phyloP scores from a whole-genome alignment of 2,888 invertebrate species.

The Cinara cedri region DNA sequence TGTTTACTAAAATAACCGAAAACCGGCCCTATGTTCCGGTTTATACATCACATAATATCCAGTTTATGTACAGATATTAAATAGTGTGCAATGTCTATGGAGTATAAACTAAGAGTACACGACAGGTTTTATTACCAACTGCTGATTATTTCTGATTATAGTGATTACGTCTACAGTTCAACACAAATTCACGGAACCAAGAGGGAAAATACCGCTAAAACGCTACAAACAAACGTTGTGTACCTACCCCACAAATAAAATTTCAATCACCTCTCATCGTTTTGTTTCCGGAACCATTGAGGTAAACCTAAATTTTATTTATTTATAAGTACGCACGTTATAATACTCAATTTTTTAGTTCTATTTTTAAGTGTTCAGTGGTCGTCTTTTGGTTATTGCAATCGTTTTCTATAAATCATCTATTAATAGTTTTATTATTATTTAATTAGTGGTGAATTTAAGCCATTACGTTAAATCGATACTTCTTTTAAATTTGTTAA shows the following conservation, averaged over 20 bases:
- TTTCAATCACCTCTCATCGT: not conserved
- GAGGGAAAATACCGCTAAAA: constrained; percentile 13
- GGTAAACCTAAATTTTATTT: constrained; percentile 26
- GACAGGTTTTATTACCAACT: constrained; percentile 6
- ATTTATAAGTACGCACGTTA: too few species aligned
- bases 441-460: too few species aligned
- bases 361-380: not conserved
- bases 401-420: too few species aligned
- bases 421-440: too few species aligned
- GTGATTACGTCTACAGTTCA: constrained; percentile 34
- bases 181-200: constrained; percentile 9
- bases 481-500: too few species aligned
- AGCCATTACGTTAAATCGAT: too few species aligned
- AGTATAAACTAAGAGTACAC: too few species aligned
- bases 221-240: not conserved
- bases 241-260: not conserved
- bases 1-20: constrained; percentile 28
- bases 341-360: not conserved
- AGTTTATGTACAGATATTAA: too few species aligned
- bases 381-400: not conserved
- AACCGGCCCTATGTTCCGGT: constrained; percentile 18
- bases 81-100: too few species aligned
- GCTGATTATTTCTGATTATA: not conserved
- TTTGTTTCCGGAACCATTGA: not conserved
- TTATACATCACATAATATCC: too few species aligned